Percentiles rank a stretch among this genome's conserved stretches.
Conservation (phyloP, 1,140 invertebrate species). For the Drosophila sechellia region DNA sequence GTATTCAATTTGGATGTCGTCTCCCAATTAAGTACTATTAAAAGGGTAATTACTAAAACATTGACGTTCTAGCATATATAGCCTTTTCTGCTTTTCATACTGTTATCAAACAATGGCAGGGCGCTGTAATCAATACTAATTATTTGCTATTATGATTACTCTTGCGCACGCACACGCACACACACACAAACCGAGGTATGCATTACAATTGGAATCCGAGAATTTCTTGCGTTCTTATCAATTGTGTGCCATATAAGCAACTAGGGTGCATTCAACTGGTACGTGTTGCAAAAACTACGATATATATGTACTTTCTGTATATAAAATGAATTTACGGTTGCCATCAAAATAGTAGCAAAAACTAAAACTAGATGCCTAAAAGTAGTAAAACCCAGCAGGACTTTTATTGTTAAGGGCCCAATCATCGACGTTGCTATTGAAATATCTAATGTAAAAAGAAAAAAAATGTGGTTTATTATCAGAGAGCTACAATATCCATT, state of each 20-base stretch:
- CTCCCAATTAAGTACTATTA: not conserved
- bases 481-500: no score
- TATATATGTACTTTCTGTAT: slow-evolving; percentile 1
- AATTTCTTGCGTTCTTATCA: slow-evolving; percentile 49
- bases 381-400: no score
- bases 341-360: not conserved
- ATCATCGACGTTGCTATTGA: no score
- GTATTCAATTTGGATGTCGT: not conserved
- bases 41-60: not conserved
- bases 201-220: slow-evolving; percentile 40
- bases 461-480: no score
- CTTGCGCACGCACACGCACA: slow-evolving; percentile 5
- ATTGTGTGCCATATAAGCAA: slow-evolving; percentile 49
- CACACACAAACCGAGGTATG: not conserved
- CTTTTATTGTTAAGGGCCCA: no score
- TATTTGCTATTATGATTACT: slow-evolving; percentile 68
- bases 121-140: slow-evolving; percentile 70
- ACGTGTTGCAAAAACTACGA: slow-evolving; percentile 41
- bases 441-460: no score
- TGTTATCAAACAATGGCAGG: slow-evolving; percentile 31
- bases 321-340: not conserved
- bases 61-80: not conserved
- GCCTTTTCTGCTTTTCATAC: slow-evolving; percentile 1
- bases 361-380: not conserved
- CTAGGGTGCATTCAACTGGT: slow-evolving; percentile 70